These are phyloP conservation scores for Neopelma chrysocephalum DNA, from an alignment of 2,797 vertebrate species.

Conservation along the genomic window DNA sequence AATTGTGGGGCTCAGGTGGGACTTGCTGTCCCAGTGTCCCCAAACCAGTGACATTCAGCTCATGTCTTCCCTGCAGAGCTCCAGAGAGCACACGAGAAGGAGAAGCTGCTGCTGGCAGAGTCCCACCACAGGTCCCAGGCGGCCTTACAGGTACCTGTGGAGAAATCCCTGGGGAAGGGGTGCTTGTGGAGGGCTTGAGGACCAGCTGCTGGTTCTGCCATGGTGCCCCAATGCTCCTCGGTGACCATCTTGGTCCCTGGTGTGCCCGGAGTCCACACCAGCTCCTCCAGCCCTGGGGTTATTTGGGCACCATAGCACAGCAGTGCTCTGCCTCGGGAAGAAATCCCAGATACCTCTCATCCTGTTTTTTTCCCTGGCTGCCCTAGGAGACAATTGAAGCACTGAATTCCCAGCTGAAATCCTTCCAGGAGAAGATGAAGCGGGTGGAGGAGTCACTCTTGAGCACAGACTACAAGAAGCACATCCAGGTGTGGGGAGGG, in stretches of 20 bases:
- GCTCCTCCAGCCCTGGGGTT: neutral
- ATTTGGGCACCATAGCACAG: neutral
- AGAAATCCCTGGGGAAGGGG: neutral
- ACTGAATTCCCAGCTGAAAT: constrained; percentile 79
- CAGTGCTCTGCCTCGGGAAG: neutral
- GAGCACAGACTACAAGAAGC: constrained; percentile 86
- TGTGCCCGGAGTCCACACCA: rapidly evolving
- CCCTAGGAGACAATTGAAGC: constrained; percentile 76
- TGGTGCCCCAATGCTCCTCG: neutral
- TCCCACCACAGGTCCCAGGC: constrained; percentile 70
- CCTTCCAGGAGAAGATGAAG: constrained; percentile 84
- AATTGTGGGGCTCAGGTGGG: neutral
- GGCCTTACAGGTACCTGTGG: constrained; percentile 75
- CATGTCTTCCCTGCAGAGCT: constrained; percentile 61
- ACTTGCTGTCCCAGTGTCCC: neutral
- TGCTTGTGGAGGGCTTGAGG: neutral
- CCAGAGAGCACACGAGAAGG: constrained; percentile 60
- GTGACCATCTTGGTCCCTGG: neutral
- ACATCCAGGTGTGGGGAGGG: constrained; percentile 81
- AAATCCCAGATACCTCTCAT: neutral
- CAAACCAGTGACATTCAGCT: rapidly evolving
- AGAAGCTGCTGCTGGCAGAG: constrained; percentile 71
- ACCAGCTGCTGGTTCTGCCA: neutral
- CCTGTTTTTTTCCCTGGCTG: neutral
- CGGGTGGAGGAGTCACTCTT: constrained; percentile 82